Conservation (phyloP, 64 coral and sea anemone genomes). For the Hydrozoanthus tunicans region DNA sequence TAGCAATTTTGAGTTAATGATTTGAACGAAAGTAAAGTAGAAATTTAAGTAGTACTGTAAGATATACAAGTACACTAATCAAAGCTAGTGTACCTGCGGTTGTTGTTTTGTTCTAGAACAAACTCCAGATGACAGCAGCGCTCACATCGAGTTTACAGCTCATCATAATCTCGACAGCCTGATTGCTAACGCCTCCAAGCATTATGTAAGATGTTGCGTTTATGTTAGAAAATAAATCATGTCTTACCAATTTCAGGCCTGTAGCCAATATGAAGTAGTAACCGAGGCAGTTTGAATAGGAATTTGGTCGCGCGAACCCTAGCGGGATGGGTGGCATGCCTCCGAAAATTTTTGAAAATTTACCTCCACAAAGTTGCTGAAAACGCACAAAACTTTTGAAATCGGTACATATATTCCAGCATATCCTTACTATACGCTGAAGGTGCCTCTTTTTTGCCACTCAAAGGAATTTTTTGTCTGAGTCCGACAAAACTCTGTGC, state of each 20-base stretch:
- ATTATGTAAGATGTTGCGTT: slow-evolving; percentile 10
- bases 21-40: too few relatives aligned
- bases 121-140: slow-evolving; percentile 27
- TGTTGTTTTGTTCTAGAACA: not conserved
- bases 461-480: too few relatives aligned
- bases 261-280: not conserved
- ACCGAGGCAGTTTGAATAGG: not conserved
- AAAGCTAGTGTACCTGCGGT: not conserved
- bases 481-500: too few relatives aligned
- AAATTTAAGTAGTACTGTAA: not conserved
- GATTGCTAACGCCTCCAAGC: slow-evolving; percentile 14
- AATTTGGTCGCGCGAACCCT: too few relatives aligned
- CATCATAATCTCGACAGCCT: slow-evolving; percentile 45
- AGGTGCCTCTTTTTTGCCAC: too few relatives aligned
- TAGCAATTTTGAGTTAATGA: too few relatives aligned
- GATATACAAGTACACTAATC: not conserved
- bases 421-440: too few relatives aligned
- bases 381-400: too few relatives aligned
- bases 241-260: not conserved
- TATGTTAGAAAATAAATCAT: not conserved
- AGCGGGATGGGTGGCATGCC: too few relatives aligned
- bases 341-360: too few relatives aligned
- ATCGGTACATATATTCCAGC: too few relatives aligned
- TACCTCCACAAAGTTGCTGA: too few relatives aligned
- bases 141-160: slow-evolving; percentile 4